Evolutionary conservation across 2,888 invertebrate genomes (phyloP), one percentile per base, ranked within the genome.

Genomic region (Harpalus rufipes): DNA sequence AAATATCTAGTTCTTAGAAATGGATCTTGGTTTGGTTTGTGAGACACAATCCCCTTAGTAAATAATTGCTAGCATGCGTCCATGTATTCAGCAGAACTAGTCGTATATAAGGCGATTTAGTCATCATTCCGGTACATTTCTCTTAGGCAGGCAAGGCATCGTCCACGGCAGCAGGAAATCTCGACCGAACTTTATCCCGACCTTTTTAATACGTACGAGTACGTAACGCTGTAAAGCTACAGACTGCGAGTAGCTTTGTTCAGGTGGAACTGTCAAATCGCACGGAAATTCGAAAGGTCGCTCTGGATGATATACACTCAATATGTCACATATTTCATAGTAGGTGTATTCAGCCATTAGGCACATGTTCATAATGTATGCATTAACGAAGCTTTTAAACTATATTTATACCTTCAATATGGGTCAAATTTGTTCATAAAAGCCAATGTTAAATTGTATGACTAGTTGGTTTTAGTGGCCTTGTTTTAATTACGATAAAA

Each of bases 91-190:
- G 63, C 44, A 51, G 44, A 51, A 51, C 44, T 51, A 59, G 59
- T 16, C 59, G 18, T 59, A 59, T 59, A 59, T 59, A 59, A 59
- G 68, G 68, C 68, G 68, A 68, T 68, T 68, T 51, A 78, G 25
- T 58, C 59, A 59, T 78, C 78, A 58, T 78, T 78, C 78, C 78
- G 56, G 51, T 78, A 78, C 78, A 78, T 78, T 78, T 78, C 18
- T 78, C 58, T 7, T 14, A 39, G 68, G 12, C 63, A 14, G 25
- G 12, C 63, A 14, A 10, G 25, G 12, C 63, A 14, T n/a, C 68
- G 78, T 44, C 12, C 21, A 18, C 51, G n/a, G 56, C n/a, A 0
- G 41, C 8, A 12, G 44, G 16, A 74, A 74, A 56, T 74, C 74
- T 16, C 41, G 16, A 12, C 16, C 16, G n/a, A 78, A 78, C 18